Conservation (phyloP, 2,888 invertebrate species). For the Parnassius smintheus region DNA sequence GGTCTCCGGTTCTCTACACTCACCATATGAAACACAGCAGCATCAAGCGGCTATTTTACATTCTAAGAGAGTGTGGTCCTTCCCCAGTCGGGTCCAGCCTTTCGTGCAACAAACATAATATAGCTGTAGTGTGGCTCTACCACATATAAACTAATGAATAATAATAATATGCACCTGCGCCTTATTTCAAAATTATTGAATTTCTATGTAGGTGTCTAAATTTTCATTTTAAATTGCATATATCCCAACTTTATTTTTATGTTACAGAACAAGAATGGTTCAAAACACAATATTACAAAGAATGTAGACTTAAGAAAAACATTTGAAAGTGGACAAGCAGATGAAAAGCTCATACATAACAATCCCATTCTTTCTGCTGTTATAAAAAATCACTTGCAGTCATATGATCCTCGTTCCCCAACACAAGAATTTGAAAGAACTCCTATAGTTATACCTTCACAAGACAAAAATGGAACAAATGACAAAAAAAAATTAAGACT, state of each 20-base stretch:
- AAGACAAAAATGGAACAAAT: constrained; percentile 40
- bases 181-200: too few species aligned
- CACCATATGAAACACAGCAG: too few species aligned
- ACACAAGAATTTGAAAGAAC: constrained; percentile 81
- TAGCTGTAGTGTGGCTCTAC: too few species aligned
- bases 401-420: constrained; percentile 82
- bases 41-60: too few species aligned
- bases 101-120: too few species aligned
- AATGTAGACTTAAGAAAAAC: constrained; percentile 73
- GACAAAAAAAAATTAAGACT: constrained; percentile 42
- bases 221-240: too few species aligned
- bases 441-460: constrained; percentile 70
- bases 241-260: background rate
- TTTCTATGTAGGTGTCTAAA: too few species aligned
- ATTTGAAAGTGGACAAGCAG: constrained; percentile 62
- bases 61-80: too few species aligned
- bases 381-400: constrained; percentile 72
- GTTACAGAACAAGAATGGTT: constrained; percentile 63
- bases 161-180: too few species aligned
- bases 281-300: constrained; percentile 73
- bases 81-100: too few species aligned
- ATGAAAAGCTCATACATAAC: constrained; percentile 66
- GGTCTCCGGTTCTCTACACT: too few species aligned
- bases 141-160: too few species aligned
- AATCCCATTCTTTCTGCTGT: constrained; percentile 74